Evolutionary conservation across 2,113 vertebrate genomes (phyloP).

Genomic region (Chaetorhynchus papuensis): DNA sequence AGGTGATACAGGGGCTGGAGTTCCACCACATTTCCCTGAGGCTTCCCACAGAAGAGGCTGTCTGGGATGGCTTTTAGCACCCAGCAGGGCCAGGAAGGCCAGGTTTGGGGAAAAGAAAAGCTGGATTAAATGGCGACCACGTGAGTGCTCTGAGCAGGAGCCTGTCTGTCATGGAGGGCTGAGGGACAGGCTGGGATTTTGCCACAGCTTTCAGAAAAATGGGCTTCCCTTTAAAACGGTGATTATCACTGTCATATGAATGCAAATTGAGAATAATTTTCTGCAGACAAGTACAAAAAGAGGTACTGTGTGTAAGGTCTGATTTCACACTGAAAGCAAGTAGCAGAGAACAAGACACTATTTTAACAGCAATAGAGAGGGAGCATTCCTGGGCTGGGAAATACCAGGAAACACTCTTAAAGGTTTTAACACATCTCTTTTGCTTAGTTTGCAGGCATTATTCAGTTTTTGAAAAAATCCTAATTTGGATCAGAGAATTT

Average conservation of each 20-base stretch:
- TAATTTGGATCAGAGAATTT: not conserved
- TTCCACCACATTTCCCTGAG: not conserved
- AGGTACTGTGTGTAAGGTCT: not conserved
- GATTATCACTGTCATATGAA: not conserved
- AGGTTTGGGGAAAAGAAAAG: not conserved
- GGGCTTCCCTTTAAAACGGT: not conserved
- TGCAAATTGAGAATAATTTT: not conserved
- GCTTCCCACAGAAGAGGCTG: not conserved
- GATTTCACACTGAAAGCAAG: not conserved
- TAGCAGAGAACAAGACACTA: not conserved
- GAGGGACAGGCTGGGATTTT: not conserved
- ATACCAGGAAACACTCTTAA: not conserved
- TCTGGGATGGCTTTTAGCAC: not conserved
- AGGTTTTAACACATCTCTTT: not conserved
- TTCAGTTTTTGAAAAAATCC: not conserved
- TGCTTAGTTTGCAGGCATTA: not conserved
- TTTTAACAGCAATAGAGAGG: not conserved
- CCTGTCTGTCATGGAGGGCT: not conserved
- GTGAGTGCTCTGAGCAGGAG: not conserved
- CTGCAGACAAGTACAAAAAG: not conserved
- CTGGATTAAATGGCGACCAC: not conserved
- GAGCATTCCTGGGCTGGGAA: not conserved
- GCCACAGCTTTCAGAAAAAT: not conserved
- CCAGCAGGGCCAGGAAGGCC: not conserved
- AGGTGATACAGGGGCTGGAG: not conserved